Base-by-base conservation (phyloP, 2,113 vertebrate genomes). In the Gila orcuttii region DNA sequence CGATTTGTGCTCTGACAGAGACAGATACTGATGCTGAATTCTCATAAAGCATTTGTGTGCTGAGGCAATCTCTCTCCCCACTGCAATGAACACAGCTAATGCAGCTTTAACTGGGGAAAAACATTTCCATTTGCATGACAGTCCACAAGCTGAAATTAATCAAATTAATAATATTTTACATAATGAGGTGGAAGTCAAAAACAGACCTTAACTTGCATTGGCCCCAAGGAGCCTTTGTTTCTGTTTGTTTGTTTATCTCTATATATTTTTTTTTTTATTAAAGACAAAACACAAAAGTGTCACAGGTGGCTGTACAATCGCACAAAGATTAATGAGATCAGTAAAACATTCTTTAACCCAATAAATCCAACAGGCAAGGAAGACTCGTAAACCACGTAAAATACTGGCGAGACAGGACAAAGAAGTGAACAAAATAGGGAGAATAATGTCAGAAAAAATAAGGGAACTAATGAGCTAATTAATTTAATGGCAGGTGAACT, bases 11-110 rank as follows among this genome's bases (percentile, higher is more conserved):
- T 87, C 80, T 88, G 92, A 93, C 92, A 93, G 89, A 94, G 93
- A 94, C 89, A 90, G 90, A 94, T 93, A 91, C 92, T 92, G 92
- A 93, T 95, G 91, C 77, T 91, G 90, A 88, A 88, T 80, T 87
- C 89, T 87, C 86, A 84, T 82, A 92, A 93, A 91, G 91, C 93
- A 90, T 87, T 89, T 90, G 62, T 82, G 79, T 52, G 28, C 62
- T 52, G 62, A 69, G 60, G 79, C 79, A 82, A 52, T 69, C 45
- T 82, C 62, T 50, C 47, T 82, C 42, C 28, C 17, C 45, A 68
- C 28, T 50, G 79, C 25, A 82, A 45, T 69, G 42, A 50, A 82
- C 45, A 82, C 62, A 23, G 64, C 79, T 82, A 50, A 82, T 82
- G 62, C 79, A 23, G 28, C 45, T 69, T 82, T 69, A 82, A 68